Base-by-base conservation (phyloP, 2,888 invertebrate species). In the Nesidiocoris tenuis region DNA sequence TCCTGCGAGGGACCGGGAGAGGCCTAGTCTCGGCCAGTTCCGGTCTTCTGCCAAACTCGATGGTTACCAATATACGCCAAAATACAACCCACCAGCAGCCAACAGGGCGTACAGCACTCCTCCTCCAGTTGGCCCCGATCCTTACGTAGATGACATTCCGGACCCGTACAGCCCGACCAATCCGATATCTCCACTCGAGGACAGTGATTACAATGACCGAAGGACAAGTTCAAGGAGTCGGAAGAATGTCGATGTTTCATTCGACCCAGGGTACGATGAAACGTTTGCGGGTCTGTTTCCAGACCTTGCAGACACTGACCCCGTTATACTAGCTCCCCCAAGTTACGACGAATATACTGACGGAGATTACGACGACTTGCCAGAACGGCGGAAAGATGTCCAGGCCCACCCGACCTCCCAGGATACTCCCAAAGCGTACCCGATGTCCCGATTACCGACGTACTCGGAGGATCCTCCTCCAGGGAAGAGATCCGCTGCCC, bases 251-350 rank as follows among this genome's bases (percentile, higher is more conserved):
- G 72, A 72, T 21, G 19, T 54, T 7, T 72, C 72, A 1, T 68
- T 39, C 22, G 68, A 68, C 21, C 78, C 78, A 19, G 81, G 80
- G n/a, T 83, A 83, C 77, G 85, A 85, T 75, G 85, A 85, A 70
- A 85, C 86, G 77, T 84, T 86, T 76, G 83, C 82, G 68, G 83
- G 83, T 79, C 80, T 84, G 12, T 86, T 86, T 81, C 85, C 86
- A 0, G 85, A 85, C 77, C 81, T 81, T 12, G 75, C 75, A n/a
- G 76, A 71, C 18, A 39, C 63, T 12, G 22, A 55, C 16, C 56
- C 72, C 19, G 64, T 72, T 16, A 55, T 55, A 5, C 23, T 74
- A 24, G 74, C 74, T 12, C 74, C 74, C 7, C 64, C 56, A 1
- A 18, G 22, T 0, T 64, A 65, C 24, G 64, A 74, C 65, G 74